Base-by-base conservation (phyloP, 2,797 vertebrate genomes). In the Pangasius larnaudii region DNA sequence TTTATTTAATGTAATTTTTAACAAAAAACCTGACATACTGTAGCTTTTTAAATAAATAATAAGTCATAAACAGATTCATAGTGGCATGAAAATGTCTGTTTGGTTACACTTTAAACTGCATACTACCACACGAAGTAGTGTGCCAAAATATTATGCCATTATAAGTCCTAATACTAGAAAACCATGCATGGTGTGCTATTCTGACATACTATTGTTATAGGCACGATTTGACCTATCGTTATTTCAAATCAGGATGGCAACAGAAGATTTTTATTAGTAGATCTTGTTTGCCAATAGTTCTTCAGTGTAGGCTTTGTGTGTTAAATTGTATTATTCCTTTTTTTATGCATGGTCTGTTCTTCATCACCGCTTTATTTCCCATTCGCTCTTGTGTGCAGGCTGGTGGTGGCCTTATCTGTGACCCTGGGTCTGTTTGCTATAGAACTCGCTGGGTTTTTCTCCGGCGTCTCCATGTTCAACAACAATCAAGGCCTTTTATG, bases 381-480 rank as follows among this genome's bases (percentile, higher is more conserved):
- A 69, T 2, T 59, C 61, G 77, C 6, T 87, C 18, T 87, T 85
- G 22, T 75, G 30, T 81, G 19, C 93, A 98, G 98, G 91, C 92
- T 98, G 93, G 95, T 98, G 89, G 95, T 95, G 53, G 97, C 93
- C 0, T 90, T 98, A 86, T 96, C 96, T 0, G 93, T 98, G 89
- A 97, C 98, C 0, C 91, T 98, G 5, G 96, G 95, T 10, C 93
- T 98, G 90, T 97, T 98, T 92, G 96, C 92, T 0, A 88, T 98
- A 83, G 98, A 98, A 94, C 88, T 98, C 89, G 93, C 94, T 39
- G 97, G 97, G 14, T 98, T 98, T 93, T 95, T 98, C 87, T 97
- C 96, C 0, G 98, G 97, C 79, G 94, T 97, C 33, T 98, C 97
- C 91, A 98, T 98, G 97, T 98, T 98, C 93, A 97, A 97, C 95